Base-by-base conservation (phyloP, 2,113 vertebrate genomes). In the Entelurus aequoreus region DNA sequence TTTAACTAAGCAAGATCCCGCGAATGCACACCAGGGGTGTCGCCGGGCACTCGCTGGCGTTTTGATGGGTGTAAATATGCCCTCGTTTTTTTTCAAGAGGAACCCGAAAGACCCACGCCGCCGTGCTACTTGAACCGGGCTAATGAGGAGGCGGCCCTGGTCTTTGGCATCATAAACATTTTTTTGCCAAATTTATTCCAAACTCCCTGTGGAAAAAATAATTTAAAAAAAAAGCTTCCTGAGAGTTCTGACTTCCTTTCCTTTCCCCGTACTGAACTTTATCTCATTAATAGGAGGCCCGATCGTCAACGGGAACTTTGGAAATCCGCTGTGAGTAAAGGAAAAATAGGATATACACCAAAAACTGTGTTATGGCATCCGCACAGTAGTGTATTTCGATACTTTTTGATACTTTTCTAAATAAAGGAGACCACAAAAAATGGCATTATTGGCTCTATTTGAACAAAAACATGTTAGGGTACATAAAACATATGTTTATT, bases 111-210 rank as follows among this genome's bases (percentile, higher is more conserved):
- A 86, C 83, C 82, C 85, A 84, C 80, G 84, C 74, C 21, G 75
- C 87, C 80, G 65, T 70, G 88, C 79, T 77, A 82, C 86, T 81
- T 79, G 87, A 80, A 82, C 78, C 12, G 78, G 68, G 84, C 88
- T 92, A 92, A 92, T 89, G 87, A 91, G 88, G 87, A 88, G 75
- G 84, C 86, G 78, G 71, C 87, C 87, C 85, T 78, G 78, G 82
- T 90, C 84, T 82, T 90, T 90, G 88, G 88, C 88, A 88, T 86
- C 86, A 86, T 87, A 89, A 90, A 91, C 87, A 90, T 82, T 87
- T 53, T 28, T 28, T 80, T 74, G 74, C 85, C 84, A 90, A 90
- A 90, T 87, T 82, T 85, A 87, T 86, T 88, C 85, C 82, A 86
- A 88, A 87, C 83, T 78, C 83, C 76, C 74, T 71, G 63, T 80